Conservation (phyloP, 2,797 vertebrate genomes). For the Phrynocephalus guinanensis region DNA sequence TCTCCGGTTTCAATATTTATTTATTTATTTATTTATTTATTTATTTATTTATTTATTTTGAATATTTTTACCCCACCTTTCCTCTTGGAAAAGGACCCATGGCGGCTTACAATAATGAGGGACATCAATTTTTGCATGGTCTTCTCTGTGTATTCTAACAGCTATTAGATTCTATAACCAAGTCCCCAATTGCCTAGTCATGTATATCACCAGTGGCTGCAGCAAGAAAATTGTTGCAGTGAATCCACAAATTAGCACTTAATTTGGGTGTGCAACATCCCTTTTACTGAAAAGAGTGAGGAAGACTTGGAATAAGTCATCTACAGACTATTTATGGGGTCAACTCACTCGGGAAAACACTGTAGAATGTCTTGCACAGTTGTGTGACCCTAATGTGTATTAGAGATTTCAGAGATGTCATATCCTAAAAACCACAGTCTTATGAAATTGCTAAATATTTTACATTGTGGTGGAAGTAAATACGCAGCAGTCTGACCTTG, state of each 20-base stretch:
- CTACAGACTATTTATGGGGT: not conserved
- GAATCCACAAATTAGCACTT: not conserved
- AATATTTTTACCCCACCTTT: too few species aligned
- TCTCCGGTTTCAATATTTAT: too few species aligned
- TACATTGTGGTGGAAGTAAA: slow-evolving; percentile 5
- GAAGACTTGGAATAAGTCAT: not conserved
- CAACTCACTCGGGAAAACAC: slow-evolving; percentile 1
- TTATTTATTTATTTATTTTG: too few species aligned
- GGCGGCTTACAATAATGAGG: too few species aligned
- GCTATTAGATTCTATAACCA: not conserved
- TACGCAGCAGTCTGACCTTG: slow-evolving; percentile 20
- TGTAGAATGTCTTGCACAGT: not conserved
- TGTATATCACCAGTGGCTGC: not conserved
- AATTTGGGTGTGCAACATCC: not conserved
- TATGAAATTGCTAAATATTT: not conserved
- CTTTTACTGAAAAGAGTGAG: not conserved
- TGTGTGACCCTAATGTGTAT: not conserved
- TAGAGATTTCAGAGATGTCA: not conserved
- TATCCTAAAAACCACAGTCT: not conserved
- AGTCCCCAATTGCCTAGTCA: not conserved
- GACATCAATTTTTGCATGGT: too few species aligned
- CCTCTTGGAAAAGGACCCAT: too few species aligned
- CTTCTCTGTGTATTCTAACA: too few species aligned
- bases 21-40: too few species aligned
- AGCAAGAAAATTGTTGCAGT: not conserved